Base-by-base conservation (phyloP, 2,797 vertebrate species). In the Ibycter americanus region DNA sequence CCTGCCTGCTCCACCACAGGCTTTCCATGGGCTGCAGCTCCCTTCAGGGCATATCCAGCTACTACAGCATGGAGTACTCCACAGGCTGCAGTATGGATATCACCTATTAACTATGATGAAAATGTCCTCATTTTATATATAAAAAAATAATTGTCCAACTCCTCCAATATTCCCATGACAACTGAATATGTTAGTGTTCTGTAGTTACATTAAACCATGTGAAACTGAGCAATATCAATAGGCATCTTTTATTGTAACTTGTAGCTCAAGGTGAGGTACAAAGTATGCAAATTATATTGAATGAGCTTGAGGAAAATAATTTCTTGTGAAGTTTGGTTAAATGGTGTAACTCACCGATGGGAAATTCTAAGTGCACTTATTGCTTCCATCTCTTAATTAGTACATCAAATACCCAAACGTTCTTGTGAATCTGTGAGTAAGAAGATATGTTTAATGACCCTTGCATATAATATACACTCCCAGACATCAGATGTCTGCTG, bases 351-450 rank as follows among this genome's bases (percentile, higher is more conserved):
- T 72, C 79, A n/a, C 14, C 0, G 3, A 46, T 38, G 26, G 14
- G 32, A 92, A 61, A 58, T 52, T 87, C 32, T 82, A 65, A 65
- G n/a, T 52, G 11, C 4, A 38, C 62, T 81, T 66, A 56, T 66
- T 83, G 11, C 25, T 67, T 71, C 55, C 15, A 12, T 82, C 87
- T 80, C 55, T 51, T 83, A 71, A 93, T 81, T 80, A 81, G 9
- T 51, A 10, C 6, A 58, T 81, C 49, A 91, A 90, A 74, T 46
- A 40, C 44, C 86, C 25, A 55, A 47, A 83, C 31, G 12, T 32
- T 61, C 32, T 90, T 92, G 72, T 91, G 46, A 91, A 83, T 81
- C 72, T 88, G 61, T 61, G 21, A 54, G 89, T 83, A 91, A 96
- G 38, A 78, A 74, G 76, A 81, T 91, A 94, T 3, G 6, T 29